phyloP scores from a whole-genome alignment of 2,797 vertebrate species.

The Mallotus villosus region DNA sequence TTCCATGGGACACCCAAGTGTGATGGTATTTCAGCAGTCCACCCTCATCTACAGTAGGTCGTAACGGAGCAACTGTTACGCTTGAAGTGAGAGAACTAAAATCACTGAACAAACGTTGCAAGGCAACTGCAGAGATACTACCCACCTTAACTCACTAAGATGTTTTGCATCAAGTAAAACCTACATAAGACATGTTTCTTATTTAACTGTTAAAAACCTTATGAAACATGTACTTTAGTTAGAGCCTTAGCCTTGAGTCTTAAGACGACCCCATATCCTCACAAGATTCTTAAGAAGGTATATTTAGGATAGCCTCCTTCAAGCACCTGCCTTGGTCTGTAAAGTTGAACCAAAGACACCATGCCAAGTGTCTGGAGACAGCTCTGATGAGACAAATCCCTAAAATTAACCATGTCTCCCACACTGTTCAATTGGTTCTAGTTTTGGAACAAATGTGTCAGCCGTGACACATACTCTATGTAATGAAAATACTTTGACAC shows the following conservation, averaged over 20 bases:
- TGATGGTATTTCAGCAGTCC: conserved; percentile 48
- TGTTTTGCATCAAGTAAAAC: not conserved
- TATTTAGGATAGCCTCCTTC: conserved; percentile 85
- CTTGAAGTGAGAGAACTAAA: conserved; percentile 37
- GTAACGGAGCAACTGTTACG: conserved; percentile 25
- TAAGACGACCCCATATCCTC: conserved; percentile 38
- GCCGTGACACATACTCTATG: not conserved
- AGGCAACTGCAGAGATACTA: not conserved
- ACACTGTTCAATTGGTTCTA: not conserved
- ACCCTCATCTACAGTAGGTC: conserved; percentile 33
- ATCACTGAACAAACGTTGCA: conserved; percentile 16
- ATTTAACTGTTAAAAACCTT: not conserved
- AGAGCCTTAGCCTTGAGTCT: conserved; percentile 52
- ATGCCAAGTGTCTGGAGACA: conserved; percentile 74
- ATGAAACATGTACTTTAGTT: conserved; percentile 10
- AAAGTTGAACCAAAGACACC: conserved; percentile 75
- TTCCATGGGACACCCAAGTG: conserved; percentile 23
- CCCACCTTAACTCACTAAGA: not conserved
- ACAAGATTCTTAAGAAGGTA: conserved; percentile 75
- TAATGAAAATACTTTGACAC: not conserved
- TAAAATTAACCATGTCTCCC: conserved; percentile 74
- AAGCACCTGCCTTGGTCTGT: conserved; percentile 87
- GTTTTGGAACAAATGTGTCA: conserved; percentile 50
- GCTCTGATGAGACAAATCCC: conserved; percentile 73
- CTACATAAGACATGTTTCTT: not conserved